Evolutionary conservation across 2,113 vertebrate genomes (phyloP).

Genomic region (Zosterops lateralis): DNA sequence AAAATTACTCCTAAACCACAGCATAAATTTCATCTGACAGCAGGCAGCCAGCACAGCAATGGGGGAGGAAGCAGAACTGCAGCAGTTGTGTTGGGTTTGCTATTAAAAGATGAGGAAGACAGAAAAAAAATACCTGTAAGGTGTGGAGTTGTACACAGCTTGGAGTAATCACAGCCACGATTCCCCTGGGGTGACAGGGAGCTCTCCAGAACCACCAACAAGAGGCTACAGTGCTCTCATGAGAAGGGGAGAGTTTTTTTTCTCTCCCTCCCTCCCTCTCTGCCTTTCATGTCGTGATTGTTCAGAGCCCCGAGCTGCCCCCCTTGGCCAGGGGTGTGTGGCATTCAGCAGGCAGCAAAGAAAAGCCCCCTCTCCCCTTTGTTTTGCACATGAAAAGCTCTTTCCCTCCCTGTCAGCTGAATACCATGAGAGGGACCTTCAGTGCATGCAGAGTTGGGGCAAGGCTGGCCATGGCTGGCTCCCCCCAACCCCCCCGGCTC

Average conservation of each 20-base stretch:
- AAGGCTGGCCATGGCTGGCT: not conserved
- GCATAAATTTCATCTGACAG: constrained; percentile 59
- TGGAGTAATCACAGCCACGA: not conserved
- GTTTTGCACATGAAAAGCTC: constrained; percentile 11
- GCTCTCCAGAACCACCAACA: not conserved
- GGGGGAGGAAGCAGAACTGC: not conserved
- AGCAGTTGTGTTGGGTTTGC: not conserved
- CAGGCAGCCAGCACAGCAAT: not conserved
- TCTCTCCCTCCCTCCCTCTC: not conserved
- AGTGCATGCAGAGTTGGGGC: not conserved
- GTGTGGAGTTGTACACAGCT: not conserved
- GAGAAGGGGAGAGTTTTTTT: not conserved
- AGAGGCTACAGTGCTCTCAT: constrained; percentile 5
- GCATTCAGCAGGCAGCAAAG: not conserved
- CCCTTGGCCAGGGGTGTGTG: not conserved
- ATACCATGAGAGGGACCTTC: not conserved
- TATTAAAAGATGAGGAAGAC: constrained; percentile 14
- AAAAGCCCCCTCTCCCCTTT: constrained; percentile 15
- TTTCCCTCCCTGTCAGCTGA: not conserved
- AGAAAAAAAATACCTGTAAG: not conserved
- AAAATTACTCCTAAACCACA: constrained; percentile 55
- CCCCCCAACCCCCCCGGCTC: not conserved
- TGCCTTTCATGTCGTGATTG: constrained; percentile 20
- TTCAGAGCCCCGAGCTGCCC: constrained; percentile 6
- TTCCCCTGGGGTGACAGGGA: not conserved